Conservation (phyloP, 1,140 invertebrate species). For the Diabrotica undecimpunctata region DNA sequence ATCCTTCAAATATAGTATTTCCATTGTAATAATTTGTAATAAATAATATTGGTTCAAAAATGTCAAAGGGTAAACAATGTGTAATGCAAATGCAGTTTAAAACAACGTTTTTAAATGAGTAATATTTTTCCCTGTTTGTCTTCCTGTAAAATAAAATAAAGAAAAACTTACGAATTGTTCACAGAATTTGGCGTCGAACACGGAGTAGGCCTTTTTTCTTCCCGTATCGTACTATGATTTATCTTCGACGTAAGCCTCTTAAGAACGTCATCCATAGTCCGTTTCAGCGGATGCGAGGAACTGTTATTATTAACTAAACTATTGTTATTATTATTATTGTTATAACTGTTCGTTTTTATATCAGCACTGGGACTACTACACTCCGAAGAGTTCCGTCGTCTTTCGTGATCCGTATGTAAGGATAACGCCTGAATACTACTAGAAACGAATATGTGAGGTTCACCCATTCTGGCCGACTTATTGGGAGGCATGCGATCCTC, state of each 20-base stretch:
- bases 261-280: constrained; percentile 84
- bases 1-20: too few species aligned
- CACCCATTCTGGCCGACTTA: constrained; percentile 41
- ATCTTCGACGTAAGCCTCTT: constrained; percentile 78
- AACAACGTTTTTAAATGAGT: too few species aligned
- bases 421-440: constrained; percentile 43
- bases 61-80: too few species aligned
- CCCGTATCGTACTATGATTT: constrained; percentile 63
- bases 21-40: too few species aligned
- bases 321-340: constrained; percentile 55
- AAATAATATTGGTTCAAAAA: too few species aligned
- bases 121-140: too few species aligned
- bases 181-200: constrained; percentile 54
- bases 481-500: constrained; percentile 50
- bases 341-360: constrained; percentile 51
- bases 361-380: constrained; percentile 64
- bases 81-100: too few species aligned
- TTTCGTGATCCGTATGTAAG: constrained; percentile 51
- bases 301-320: constrained; percentile 53
- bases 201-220: constrained; percentile 63
- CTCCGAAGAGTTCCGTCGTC: constrained; percentile 59
- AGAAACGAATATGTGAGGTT: constrained; percentile 30
- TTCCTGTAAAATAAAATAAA: neutral
- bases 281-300: constrained; percentile 52
- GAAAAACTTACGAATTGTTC: constrained; percentile 42